These are phyloP conservation scores for Subanguina moxae DNA, from an alignment of 1,140 invertebrate species.

Conservation along the genomic window DNA sequence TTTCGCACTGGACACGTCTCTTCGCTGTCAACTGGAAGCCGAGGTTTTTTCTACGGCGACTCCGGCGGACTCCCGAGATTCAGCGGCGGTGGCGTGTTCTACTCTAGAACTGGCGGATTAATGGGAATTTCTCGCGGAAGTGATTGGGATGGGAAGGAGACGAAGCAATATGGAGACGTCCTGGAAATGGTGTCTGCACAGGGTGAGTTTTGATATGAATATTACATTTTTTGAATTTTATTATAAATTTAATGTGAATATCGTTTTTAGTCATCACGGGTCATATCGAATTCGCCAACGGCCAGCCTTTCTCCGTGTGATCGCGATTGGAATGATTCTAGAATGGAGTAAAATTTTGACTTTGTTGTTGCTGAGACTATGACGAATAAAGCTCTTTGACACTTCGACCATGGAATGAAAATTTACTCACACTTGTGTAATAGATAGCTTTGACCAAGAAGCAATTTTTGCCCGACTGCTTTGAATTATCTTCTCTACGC, in stretches of 20 bases:
- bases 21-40: not conserved
- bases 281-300: not conserved
- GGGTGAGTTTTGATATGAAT: not conserved
- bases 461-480: no score
- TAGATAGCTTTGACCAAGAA: no score
- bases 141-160: not conserved
- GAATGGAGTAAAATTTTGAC: no score
- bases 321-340: no score
- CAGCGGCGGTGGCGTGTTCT: conserved; percentile 2
- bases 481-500: no score
- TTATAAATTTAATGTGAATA: not conserved
- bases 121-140: not conserved
- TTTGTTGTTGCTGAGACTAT: no score
- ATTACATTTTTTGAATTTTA: not conserved
- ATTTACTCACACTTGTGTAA: no score
- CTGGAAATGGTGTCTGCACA: not conserved
- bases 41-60: not conserved
- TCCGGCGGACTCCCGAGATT: not conserved
- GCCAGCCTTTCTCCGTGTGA: not conserved
- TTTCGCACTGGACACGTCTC: not conserved
- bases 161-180: not conserved
- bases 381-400: no score
- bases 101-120: not conserved
- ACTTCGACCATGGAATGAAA: no score
- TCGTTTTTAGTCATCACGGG: not conserved